Percentiles rank a stretch among this genome's conserved stretches.
phyloP scores from a whole-genome alignment of 2,888 invertebrate genomes.

The Limnephilus marmoratus region DNA sequence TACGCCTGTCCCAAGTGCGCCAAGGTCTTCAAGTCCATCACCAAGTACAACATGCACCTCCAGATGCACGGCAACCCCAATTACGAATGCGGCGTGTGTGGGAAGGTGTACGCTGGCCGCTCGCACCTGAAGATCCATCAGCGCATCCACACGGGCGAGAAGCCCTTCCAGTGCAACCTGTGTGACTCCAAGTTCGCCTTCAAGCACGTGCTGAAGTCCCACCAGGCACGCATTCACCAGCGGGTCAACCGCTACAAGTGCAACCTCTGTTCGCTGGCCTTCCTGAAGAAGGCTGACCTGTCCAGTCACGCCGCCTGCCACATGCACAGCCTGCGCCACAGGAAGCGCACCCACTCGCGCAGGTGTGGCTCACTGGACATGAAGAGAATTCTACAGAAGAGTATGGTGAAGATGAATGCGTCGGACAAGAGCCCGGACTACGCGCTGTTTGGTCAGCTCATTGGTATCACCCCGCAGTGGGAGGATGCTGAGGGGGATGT shows the following conservation, averaged over 20 bases:
- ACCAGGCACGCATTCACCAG: slow-evolving; percentile 70
- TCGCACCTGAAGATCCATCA: slow-evolving; percentile 73
- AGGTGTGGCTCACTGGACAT: slow-evolving; percentile 45
- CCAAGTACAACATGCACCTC: slow-evolving; percentile 73
- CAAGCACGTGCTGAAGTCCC: slow-evolving; percentile 68
- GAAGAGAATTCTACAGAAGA: slow-evolving; percentile 51
- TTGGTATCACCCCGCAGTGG: slow-evolving; percentile 52
- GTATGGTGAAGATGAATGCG: slow-evolving; percentile 49
- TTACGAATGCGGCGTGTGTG: slow-evolving; percentile 73
- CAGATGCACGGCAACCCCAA: slow-evolving; percentile 75
- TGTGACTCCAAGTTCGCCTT: slow-evolving; percentile 71
- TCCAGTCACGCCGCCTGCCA: slow-evolving; percentile 68
- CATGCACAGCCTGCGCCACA: slow-evolving; percentile 67
- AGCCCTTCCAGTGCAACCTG: slow-evolving; percentile 69
- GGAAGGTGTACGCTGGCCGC: slow-evolving; percentile 75
- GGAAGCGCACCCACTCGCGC: slow-evolving; percentile 65
- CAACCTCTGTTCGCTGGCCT: slow-evolving; percentile 69
- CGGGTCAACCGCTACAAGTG: slow-evolving; percentile 69
- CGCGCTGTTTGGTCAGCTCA: slow-evolving; percentile 60
- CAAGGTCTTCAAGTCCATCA: slow-evolving; percentile 71
- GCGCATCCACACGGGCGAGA: slow-evolving; percentile 72
- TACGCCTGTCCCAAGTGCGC: slow-evolving; percentile 72
- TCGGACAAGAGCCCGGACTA: slow-evolving; percentile 43
- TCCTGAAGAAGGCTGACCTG: slow-evolving; percentile 68
- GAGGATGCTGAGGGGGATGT: not conserved